Base-by-base conservation (phyloP, 2,888 invertebrate genomes). In the Agrypnus murinus region DNA sequence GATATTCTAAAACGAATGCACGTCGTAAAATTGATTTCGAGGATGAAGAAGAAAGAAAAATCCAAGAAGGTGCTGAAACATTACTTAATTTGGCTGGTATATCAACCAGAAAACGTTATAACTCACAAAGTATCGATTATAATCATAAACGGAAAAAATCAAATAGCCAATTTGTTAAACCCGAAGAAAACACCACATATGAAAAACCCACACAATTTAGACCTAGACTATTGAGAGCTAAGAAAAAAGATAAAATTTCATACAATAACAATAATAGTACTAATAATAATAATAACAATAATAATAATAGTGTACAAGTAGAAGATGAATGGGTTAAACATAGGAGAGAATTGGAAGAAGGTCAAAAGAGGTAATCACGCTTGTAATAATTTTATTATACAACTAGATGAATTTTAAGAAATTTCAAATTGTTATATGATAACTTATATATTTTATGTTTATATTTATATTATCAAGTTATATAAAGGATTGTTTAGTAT, bases 51-150 rank as follows among this genome's bases (percentile, higher is more conserved):
- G 90, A 90, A 77, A 87, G 92, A 74, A 91, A 91, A 78, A 92
- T 93, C 74, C 92, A 91, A 45, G 93, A 93, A 83, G 94, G 94
- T 69, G 94, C 94, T 0, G 93, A 94, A 79, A 94, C 93, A 0
- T 85, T 94, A 73, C 86, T 94, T 48, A 93, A 94, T 82, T 86
- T 94, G 66, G 94, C 94, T 0, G 92, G 93, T 17, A 84, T 86
- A 62, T 77, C 82, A 12, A 83, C 84, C 43, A 76, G 83, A 50
- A 85, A 83, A 69, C 81, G 85, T 59, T 77, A 74, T 55, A 79
- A 76, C 70, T 78, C 80, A 9, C 68, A 66, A 43, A 75, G 63
- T 45, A 25, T 63, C 32, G 70, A 73, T 17, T 68, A 67, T 40
- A 62, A 31, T 50, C 60, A 68, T 10, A 72, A 71, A 55, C 32